Evolutionary conservation across 2,888 invertebrate species (phyloP), one percentile per base, ranked within the genome.

Genomic region (Phoenoteleia sp.): DNA sequence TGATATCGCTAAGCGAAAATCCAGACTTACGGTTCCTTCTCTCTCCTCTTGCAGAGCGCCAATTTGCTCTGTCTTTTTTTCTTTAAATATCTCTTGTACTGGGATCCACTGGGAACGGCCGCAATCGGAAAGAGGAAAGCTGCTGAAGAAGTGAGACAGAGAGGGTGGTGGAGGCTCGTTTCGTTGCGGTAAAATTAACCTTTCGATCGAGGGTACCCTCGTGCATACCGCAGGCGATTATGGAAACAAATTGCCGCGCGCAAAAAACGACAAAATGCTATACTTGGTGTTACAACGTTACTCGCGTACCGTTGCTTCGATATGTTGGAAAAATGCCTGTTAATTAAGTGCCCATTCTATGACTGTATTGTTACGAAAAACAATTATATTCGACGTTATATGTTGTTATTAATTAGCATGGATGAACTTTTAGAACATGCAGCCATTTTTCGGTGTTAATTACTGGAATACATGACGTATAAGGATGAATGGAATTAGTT

Each of bases 111-210:
- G 86, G 87, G 85, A 83, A 83, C 84, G 52, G 66, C 58, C 39
- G 69, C 69, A 56, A 82, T 71, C 69, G 71, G 49, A 76, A 79
- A 66, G 60, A 33, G 74, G 64, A 71, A 58, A 39, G 62, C 54
- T 17, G 25, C 33, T 23, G 36, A 47, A 36, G 66, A 39, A 77
- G 60, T 3, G 67, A 45, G 72, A 58, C 21, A 52, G 58, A 64
- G 71, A n/a, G 45, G 58, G 39, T 17, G 76, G 82, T 62, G 76
- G 72, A 60, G 58, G 67, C 69, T 72, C 74, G 84, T 88, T 88
- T 87, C 88, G 86, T 87, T 88, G 89, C 89, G 87, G 85, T 84
- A 81, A 90, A 90, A 90, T 90, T 90, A 90, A 88, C 90, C 88
- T 85, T 88, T 82, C 87, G 88, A 89, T 88, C 90, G 89, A 87